Base-by-base conservation (phyloP, 2,888 invertebrate genomes). In the Penaeus monodon region DNA sequence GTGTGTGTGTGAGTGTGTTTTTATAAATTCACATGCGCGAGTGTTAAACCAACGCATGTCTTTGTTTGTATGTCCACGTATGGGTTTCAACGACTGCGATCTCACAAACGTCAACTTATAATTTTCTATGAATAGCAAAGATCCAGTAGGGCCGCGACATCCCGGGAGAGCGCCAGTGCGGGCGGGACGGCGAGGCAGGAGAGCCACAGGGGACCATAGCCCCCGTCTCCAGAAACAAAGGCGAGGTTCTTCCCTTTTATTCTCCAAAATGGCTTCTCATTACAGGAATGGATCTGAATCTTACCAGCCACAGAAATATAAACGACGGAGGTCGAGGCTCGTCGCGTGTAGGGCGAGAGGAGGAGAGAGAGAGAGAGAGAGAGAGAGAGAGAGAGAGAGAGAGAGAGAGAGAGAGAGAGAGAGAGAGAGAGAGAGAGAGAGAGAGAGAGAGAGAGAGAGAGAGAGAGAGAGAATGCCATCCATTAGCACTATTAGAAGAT, bases 221-320 rank as follows among this genome's bases (percentile, higher is more conserved):
- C 77, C 77, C 44, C 24, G n/a, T 10, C 77, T 77, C 77, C 24
- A 68, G 66, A 84, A 84, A 84, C 84, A 84, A 81, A 85, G 66
- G 80, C 57, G 65, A 76, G 77, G 57, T 86, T 66, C 78, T 86
- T 81, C 85, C 82, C 86, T 77, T 82, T 80, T 86, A 86, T 78
- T 81, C 86, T 76, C 65, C 20, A 74, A 77, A 86, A 86, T 86
- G 86, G 65, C 68, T 86, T 86, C 86, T 86, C 86, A 82, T 86
- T 82, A 81, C 77, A 77, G 33, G 74, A 81, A 86, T 86, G 86
- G 86, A 68, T 81, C 44, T 81, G 86, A 86, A 81, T 86, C 82
- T 86, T 63, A 49, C 76, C 77, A 33, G 68, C 81, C 76, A 85
- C 80, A 74, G 68, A 70, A 57, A 57, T 57, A 57, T 57, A 57